A percentile compares a stretch with the other conserved stretches of the same genome.
Evolutionary conservation across 2,888 invertebrate genomes (phyloP).

Genomic region (Sicus ferrugineus): DNA sequence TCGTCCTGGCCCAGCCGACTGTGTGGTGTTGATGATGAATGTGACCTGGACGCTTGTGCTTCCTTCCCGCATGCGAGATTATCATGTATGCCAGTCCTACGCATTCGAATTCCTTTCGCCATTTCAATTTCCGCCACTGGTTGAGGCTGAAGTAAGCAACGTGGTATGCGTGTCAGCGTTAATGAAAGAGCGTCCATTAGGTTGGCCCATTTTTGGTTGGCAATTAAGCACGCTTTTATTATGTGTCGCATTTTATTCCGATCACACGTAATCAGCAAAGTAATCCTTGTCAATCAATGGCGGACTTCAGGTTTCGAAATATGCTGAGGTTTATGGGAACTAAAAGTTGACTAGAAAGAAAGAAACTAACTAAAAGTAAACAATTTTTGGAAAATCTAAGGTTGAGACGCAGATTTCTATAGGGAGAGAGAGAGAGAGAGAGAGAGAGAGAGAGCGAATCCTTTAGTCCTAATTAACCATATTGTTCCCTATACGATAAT

Average conservation of each 20-base stretch:
- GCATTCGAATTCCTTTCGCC: conserved; percentile 45
- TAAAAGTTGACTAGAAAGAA: no score
- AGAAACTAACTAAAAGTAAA: no score
- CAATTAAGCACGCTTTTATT: conserved; percentile 59
- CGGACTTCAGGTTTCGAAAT: no score
- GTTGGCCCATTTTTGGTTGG: conserved; percentile 39
- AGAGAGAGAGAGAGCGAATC: no score
- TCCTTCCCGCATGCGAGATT: conserved; percentile 34
- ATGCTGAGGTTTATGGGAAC: no score
- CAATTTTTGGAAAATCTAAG: no score
- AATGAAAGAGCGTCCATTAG: conserved; percentile 60
- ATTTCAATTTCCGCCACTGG: conserved; percentile 53
- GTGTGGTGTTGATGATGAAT: conserved; percentile 34
- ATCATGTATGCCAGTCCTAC: conserved; percentile 6
- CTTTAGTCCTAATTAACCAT: no score
- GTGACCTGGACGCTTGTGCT: conserved; percentile 34
- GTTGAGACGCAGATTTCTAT: no score
- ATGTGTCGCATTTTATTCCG: conserved; percentile 51
- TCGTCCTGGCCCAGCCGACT: background rate
- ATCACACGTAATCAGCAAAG: conserved; percentile 28
- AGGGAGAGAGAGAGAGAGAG: no score
- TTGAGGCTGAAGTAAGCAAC: conserved; percentile 47
- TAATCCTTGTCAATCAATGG: conserved; percentile 29
- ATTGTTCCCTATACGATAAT: no score
- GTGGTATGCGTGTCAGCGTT: conserved; percentile 53